A percentile compares a stretch with the other conserved stretches of the same genome.
Conservation (phyloP, 2,797 vertebrate genomes). For the Petrocephalus sullivani region DNA sequence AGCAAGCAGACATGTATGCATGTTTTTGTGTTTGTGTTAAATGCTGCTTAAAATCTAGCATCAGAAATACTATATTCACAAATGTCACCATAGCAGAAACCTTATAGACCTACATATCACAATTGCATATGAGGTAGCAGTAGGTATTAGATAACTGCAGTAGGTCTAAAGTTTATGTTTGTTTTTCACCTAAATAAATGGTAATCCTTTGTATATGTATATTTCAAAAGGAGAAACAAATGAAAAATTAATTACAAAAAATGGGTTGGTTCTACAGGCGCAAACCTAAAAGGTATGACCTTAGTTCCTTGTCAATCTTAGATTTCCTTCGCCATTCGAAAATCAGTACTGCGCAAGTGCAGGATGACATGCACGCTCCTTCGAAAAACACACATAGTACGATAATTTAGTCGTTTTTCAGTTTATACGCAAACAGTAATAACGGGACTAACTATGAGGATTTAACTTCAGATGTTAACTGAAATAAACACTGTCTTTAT, state of each 20-base stretch:
- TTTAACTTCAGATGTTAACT: not conserved
- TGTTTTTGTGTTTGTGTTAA: not conserved
- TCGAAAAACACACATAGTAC: not conserved
- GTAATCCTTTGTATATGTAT: not conserved
- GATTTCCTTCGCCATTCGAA: not conserved
- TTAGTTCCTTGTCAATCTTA: not conserved
- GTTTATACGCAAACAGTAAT: not conserved
- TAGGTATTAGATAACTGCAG: not conserved
- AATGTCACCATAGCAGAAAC: not conserved
- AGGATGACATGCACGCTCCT: not conserved
- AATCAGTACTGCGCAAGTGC: not conserved
- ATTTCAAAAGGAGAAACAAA: not conserved
- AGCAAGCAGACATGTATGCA: not conserved
- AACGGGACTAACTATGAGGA: not conserved
- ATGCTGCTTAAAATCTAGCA: not conserved
- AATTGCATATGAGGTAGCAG: not conserved
- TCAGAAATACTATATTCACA: not conserved
- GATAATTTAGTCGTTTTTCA: not conserved
- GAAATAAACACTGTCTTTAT: not conserved
- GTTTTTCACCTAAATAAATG: not conserved
- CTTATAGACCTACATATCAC: not conserved
- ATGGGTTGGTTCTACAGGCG: not conserved
- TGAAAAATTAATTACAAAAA: not conserved
- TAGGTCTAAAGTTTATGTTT: not conserved
- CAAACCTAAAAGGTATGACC: not conserved